Percentiles rank a stretch among this genome's conserved stretches.
These are phyloP conservation scores for Harpagoxenus sublaevis DNA, from an alignment of 2,888 invertebrate genomes.

Conservation along the genomic window DNA sequence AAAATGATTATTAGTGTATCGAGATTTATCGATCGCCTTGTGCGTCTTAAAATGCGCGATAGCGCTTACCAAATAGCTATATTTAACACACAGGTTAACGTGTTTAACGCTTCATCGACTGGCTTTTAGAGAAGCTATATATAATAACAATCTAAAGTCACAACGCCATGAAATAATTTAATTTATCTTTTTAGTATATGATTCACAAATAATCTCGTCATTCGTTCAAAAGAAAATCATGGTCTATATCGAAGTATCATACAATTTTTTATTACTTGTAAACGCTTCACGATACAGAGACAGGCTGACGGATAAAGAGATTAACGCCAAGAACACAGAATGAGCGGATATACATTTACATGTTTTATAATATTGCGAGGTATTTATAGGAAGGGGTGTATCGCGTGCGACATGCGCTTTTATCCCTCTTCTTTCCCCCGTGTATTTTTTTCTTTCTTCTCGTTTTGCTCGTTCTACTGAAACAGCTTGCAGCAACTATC, in stretches of 20 bases:
- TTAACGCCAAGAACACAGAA: not conserved
- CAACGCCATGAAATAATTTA: not conserved
- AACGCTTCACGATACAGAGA: not conserved
- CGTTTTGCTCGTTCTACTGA: constrained; percentile 58
- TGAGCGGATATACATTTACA: constrained; percentile 55
- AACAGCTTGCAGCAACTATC: constrained; percentile 45
- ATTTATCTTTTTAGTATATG: not conserved
- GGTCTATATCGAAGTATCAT: not conserved
- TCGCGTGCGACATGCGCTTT: constrained; percentile 58
- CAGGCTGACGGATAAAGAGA: constrained; percentile 36
- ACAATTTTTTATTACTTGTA: constrained; percentile 13
- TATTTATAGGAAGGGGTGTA: constrained; percentile 66
- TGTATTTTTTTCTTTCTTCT: constrained; percentile 21
- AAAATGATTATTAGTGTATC: constrained; percentile 57
- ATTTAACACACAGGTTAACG: not conserved
- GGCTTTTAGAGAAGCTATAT: not conserved
- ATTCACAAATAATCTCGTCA: not conserved
- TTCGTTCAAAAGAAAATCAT: not conserved
- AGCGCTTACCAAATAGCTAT: not conserved
- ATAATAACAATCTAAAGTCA: not conserved
- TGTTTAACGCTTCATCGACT: not conserved
- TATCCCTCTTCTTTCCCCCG: constrained; percentile 44
- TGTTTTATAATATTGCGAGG: constrained; percentile 55
- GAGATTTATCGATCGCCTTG: constrained; percentile 29
- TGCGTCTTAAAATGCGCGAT: not conserved